These are phyloP conservation scores for Trypoxylus dichotomus DNA, from an alignment of 1,140 invertebrate genomes.

Conservation along the genomic window DNA sequence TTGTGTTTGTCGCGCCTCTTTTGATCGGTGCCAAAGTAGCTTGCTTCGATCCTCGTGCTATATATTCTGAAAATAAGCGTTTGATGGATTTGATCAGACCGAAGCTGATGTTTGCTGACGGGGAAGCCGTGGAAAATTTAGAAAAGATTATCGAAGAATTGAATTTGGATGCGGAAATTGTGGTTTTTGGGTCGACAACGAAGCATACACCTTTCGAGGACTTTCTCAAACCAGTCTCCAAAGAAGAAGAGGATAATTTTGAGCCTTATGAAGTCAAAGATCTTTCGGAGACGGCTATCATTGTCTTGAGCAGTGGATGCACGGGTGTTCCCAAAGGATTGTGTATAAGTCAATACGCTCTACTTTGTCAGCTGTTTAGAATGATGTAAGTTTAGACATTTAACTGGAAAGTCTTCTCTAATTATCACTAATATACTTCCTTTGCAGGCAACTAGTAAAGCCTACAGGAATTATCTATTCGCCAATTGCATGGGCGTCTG, in stretches of 20 bases:
- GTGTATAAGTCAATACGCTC: slow-evolving; percentile 60
- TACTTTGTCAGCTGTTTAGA: not conserved
- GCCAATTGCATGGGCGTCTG: not conserved
- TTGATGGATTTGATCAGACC: slow-evolving; percentile 50
- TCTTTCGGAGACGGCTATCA: slow-evolving; percentile 36
- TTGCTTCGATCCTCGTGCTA: too few relatives aligned
- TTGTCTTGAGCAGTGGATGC: slow-evolving; percentile 65
- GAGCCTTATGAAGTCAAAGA: slow-evolving; percentile 27
- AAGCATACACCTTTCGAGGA: slow-evolving; percentile 36
- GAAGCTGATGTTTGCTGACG: slow-evolving; percentile 50
- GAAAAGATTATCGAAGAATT: slow-evolving; percentile 38
- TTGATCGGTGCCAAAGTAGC: too few relatives aligned
- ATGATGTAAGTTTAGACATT: not conserved
- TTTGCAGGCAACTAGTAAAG: too few relatives aligned
- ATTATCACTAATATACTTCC: too few relatives aligned
- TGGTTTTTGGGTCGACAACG: slow-evolving; percentile 46
- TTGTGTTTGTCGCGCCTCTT: too few relatives aligned
- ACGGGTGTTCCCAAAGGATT: slow-evolving; percentile 75
- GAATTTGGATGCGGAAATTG: slow-evolving; percentile 40
- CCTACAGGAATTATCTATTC: not conserved
- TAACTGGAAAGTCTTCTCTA: too few relatives aligned
- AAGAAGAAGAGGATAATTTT: not conserved
- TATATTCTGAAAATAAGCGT: too few relatives aligned
- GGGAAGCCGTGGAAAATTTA: slow-evolving; percentile 34
- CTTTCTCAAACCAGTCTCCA: slow-evolving; percentile 37